A percentile compares a stretch with the other conserved stretches of the same genome.
Evolutionary conservation across 2,113 vertebrate genomes (phyloP).

Genomic region (Prochilodus magdalenae): DNA sequence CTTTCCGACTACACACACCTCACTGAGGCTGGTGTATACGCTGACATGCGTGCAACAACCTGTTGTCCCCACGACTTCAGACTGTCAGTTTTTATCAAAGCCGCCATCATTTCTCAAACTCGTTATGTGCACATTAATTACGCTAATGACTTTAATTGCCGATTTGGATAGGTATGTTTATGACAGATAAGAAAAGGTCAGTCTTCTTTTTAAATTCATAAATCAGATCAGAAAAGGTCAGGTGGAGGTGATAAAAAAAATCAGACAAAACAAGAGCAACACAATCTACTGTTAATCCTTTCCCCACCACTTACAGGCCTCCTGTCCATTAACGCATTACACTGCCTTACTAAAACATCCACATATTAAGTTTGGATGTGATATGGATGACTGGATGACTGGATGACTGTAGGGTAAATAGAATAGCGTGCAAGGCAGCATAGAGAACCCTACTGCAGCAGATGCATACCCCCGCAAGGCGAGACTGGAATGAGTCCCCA

Average conservation of each 20-base stretch:
- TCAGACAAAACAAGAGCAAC: background rate
- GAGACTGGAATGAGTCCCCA: background rate
- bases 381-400: background rate
- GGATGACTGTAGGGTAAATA: background rate
- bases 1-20: background rate
- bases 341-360: background rate
- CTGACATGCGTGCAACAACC: background rate
- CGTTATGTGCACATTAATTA: background rate
- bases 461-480: background rate
- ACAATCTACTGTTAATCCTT: background rate
- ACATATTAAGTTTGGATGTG: background rate
- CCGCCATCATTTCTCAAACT: background rate
- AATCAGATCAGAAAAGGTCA: slow-evolving; percentile 22
- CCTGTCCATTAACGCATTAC: background rate
- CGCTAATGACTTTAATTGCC: background rate
- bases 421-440: background rate
- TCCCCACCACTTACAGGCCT: background rate
- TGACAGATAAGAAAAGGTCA: slow-evolving; percentile 5
- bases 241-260: background rate
- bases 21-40: background rate
- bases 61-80: background rate
- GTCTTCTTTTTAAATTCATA: slow-evolving; percentile 18
- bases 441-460: background rate
- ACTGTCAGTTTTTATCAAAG: background rate
- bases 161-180: background rate